Conservation (phyloP, 2,113 vertebrate species). For the Alligator sinensis region DNA sequence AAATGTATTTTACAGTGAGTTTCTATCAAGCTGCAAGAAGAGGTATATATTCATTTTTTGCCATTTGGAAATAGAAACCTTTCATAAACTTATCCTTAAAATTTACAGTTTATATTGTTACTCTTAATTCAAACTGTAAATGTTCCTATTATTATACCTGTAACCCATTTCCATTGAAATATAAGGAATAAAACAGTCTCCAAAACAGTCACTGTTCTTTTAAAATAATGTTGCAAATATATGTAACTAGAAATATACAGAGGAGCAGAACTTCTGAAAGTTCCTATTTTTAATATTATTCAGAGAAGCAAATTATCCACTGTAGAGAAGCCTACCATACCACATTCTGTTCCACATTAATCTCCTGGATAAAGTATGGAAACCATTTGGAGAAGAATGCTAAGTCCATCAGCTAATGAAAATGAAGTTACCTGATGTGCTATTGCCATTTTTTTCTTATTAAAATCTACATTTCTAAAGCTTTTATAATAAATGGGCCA, state of each 20-base stretch:
- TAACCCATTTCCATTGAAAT: background rate
- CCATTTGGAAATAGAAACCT: background rate
- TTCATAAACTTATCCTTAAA: background rate
- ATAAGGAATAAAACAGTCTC: background rate
- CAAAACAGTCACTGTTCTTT: background rate
- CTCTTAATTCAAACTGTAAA: background rate
- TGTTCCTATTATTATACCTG: background rate
- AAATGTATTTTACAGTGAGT: constrained; percentile 23
- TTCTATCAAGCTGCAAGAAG: constrained; percentile 7
- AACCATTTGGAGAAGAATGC: background rate
- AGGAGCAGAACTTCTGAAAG: background rate
- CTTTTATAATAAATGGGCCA: background rate
- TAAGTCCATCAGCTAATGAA: background rate
- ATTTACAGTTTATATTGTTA: background rate
- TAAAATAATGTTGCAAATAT: background rate
- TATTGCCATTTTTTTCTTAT: background rate
- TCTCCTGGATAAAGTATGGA: background rate
- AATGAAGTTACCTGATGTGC: background rate
- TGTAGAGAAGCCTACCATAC: background rate
- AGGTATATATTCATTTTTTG: background rate
- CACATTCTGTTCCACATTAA: background rate
- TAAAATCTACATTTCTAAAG: background rate
- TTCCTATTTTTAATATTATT: background rate
- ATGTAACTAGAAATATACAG: background rate
- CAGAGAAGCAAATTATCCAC: background rate